Base-by-base conservation (phyloP, 2,797 vertebrate species). In the Tadarida brasiliensis region DNA sequence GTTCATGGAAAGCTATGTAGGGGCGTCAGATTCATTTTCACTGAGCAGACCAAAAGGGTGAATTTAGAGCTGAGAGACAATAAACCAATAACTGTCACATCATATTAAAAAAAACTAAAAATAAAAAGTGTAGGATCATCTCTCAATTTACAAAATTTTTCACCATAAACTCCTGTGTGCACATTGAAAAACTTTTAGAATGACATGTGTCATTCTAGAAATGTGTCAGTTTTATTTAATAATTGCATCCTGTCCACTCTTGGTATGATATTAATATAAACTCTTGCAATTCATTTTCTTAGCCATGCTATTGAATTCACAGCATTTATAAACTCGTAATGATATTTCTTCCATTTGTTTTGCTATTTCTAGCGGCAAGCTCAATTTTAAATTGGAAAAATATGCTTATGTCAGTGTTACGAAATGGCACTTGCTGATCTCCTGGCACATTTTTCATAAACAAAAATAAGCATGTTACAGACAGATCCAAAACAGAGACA, bases 261-360 rank as follows among this genome's bases (percentile, higher is more conserved):
- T 68, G 56, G 33, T 61, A 44, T 67, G 39, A 84, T 94, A 68
- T 67, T 89, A 91, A 95, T 94, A 91, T 70, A 92, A 89, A 93
- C 89, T 56, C 67, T 56, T n/a, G n/a, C 80, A 63, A 78, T 88
- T 91, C 33, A 73, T 93, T 97, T 92, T 90, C 84, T 93, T 63
- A 82, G 26, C 33, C 51, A 0, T 35, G 16, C 15, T 94, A 94
- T 93, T 94, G 92, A 95, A 84, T 67, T 77, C 88, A 91, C 47
- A 92, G 70, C 77, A 90, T 90, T 98, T 98, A 97, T 82, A 98
- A 98, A 98, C 93, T 93, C 59, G 57, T 57, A 97, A 94, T 80
- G 96, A n/a, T 87, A 90, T 95, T 96, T 95, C 92, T 97, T 96
- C 96, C 93, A 97, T 98, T 98, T 96, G 94, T 94, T 98, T 96